These are phyloP conservation scores for Rambutsinella grinnellia DNA, from an alignment of 2,888 invertebrate species.

Conservation along the genomic window DNA sequence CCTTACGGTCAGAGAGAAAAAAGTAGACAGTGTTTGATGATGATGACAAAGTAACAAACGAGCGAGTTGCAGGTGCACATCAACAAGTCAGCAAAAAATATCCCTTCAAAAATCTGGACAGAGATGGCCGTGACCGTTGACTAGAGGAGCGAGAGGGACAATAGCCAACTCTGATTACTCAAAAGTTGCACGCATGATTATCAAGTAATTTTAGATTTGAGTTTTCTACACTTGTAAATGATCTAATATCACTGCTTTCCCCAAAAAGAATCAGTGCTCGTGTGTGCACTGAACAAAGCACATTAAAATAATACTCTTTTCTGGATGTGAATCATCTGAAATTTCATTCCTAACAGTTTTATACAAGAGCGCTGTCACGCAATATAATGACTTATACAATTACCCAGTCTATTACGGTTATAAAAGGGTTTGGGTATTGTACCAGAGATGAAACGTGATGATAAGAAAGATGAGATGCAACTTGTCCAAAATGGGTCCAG, in stretches of 20 bases:
- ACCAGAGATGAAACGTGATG: conserved; percentile 34
- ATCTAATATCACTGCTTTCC: no score
- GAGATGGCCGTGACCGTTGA: conserved; percentile 37
- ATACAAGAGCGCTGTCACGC: not conserved
- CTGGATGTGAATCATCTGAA: no score
- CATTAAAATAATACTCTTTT: not conserved
- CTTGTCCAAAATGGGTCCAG: conserved; percentile 4
- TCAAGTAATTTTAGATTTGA: conserved; percentile 16
- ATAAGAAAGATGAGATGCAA: conserved; percentile 30
- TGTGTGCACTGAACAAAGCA: no score
- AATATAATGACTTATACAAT: not conserved
- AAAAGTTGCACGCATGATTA: not conserved
- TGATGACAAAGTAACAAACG: not conserved
- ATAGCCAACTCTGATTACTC: not conserved
- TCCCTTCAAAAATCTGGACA: not conserved
- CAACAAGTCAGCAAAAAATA: not conserved
- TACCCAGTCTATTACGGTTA: no score
- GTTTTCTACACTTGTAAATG: no score
- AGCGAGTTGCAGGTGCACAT: not conserved
- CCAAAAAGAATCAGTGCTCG: no score
- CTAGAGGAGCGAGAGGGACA: not conserved
- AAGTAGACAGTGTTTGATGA: not conserved
- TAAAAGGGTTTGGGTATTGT: conserved; percentile 9
- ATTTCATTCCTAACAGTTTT: no score
- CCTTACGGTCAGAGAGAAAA: not conserved